Conservation (phyloP, 2,797 vertebrate species). For the Merluccius polli region DNA sequence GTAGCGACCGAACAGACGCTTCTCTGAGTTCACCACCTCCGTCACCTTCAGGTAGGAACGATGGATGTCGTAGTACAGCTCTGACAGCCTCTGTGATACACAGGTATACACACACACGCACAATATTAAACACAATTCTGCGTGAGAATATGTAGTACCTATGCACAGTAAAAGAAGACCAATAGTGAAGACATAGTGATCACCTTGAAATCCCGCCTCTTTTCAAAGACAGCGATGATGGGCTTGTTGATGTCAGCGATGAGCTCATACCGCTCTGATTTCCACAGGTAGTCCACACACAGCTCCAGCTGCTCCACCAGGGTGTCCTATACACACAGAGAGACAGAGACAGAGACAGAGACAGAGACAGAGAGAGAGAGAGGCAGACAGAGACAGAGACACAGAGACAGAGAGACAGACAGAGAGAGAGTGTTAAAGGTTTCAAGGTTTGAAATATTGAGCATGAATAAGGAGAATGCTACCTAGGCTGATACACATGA, state of each 20-base stretch:
- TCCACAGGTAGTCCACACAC: conserved; percentile 97
- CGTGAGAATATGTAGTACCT: neutral
- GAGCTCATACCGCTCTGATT: conserved; percentile 93
- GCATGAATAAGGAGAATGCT: no score
- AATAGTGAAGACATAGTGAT: neutral
- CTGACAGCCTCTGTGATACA: conserved; percentile 81
- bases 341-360: neutral
- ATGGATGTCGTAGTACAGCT: conserved; percentile 96
- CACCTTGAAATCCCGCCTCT: conserved; percentile 96
- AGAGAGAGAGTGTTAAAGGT: neutral
- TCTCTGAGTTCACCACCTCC: conserved; percentile 95
- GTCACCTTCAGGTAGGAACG: conserved; percentile 96
- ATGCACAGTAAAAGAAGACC: neutral
- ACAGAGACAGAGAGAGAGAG: neutral
- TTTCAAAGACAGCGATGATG: conserved; percentile 95
- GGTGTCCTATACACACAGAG: conserved; percentile 73
- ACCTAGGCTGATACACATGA: no score
- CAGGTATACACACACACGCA: conserved; percentile 7
- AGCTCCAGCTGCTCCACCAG: conserved; percentile 93
- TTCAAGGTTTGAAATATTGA: no score
- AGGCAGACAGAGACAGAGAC: neutral
- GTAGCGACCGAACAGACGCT: conserved; percentile 92
- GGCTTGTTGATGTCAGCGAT: conserved; percentile 98
- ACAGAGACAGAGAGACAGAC: neutral
- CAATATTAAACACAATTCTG: neutral